These are phyloP conservation scores for Corticium candelabrum DNA, from an alignment of 37 sponge, comb jelly and placozoan species.

Conservation along the genomic window DNA sequence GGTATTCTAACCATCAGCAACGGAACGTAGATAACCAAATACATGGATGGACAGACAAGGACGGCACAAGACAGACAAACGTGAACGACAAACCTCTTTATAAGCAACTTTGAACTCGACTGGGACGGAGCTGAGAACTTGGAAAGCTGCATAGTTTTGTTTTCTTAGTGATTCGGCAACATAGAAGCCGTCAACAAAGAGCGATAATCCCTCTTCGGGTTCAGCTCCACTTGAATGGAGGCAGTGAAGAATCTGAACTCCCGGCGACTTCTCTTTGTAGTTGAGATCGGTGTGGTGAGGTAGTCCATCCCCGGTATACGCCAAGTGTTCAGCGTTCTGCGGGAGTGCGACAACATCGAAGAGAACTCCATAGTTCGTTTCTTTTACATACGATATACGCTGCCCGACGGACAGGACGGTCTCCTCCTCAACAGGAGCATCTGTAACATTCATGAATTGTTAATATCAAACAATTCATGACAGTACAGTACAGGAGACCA, in stretches of 20 bases:
- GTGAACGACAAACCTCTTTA: not conserved
- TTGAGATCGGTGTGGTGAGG: slow-evolving; percentile 1
- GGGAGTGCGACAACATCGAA: not conserved
- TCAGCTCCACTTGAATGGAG: not conserved
- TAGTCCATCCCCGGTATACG: not conserved
- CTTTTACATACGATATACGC: not conserved
- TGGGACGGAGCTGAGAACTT: not conserved
- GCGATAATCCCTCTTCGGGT: not conserved
- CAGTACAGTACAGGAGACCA: too few relatives aligned
- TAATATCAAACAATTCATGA: too few relatives aligned
- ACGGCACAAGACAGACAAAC: not conserved
- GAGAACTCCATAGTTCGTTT: not conserved
- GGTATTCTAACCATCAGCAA: too few relatives aligned
- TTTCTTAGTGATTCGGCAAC: not conserved
- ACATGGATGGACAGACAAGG: not conserved
- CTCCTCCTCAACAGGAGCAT: not conserved
- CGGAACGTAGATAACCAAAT: too few relatives aligned
- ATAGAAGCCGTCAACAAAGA: slow-evolving; percentile 10
- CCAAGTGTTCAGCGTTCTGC: not conserved
- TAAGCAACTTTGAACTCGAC: not conserved
- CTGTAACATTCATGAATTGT: not conserved
- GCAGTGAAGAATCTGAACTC: slow-evolving; percentile 2
- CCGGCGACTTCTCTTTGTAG: slow-evolving; percentile 3
- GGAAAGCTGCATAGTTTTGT: not conserved
- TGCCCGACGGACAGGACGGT: not conserved